Percentiles rank a stretch among this genome's conserved stretches.
Evolutionary conservation across 2,888 invertebrate genomes (phyloP).

Genomic region (Lamellibrachia satsuma): DNA sequence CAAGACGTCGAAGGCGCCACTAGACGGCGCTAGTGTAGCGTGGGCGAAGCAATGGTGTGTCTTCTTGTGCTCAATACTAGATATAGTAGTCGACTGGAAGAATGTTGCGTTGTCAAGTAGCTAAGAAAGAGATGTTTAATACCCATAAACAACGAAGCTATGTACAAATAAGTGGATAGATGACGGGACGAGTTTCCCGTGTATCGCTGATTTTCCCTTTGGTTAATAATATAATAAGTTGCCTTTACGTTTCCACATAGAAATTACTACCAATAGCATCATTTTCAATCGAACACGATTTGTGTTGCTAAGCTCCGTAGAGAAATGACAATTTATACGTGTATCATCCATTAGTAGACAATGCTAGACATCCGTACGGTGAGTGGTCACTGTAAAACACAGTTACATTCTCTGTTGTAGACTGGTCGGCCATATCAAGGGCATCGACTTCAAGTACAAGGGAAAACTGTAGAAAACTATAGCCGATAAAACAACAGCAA

Average conservation of each 20-base stretch:
- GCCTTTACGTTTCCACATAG: not conserved
- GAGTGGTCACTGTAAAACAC: not conserved
- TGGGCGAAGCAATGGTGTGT: not conserved
- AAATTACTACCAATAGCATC: not conserved
- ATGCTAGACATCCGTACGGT: not conserved
- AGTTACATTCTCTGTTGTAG: constrained; percentile 14
- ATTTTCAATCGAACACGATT: not conserved
- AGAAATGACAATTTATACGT: not conserved
- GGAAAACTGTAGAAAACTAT: constrained; percentile 30
- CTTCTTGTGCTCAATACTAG: not conserved
- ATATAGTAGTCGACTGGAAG: not conserved
- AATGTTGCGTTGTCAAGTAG: not conserved
- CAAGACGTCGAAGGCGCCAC: not conserved
- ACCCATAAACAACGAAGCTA: no score
- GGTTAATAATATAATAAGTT: not conserved
- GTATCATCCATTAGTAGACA: constrained; percentile 1
- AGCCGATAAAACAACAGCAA: no score
- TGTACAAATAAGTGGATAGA: no score
- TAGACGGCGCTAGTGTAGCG: not conserved
- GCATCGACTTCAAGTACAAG: constrained; percentile 36
- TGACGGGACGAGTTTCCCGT: no score
- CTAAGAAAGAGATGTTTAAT: no score
- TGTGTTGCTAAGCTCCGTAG: not conserved
- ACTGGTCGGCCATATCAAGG: constrained; percentile 37
- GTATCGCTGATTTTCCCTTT: no score